Percentiles rank a stretch among this genome's conserved stretches.
Conservation (phyloP, 2,797 vertebrate species). For the Gila robusta region DNA sequence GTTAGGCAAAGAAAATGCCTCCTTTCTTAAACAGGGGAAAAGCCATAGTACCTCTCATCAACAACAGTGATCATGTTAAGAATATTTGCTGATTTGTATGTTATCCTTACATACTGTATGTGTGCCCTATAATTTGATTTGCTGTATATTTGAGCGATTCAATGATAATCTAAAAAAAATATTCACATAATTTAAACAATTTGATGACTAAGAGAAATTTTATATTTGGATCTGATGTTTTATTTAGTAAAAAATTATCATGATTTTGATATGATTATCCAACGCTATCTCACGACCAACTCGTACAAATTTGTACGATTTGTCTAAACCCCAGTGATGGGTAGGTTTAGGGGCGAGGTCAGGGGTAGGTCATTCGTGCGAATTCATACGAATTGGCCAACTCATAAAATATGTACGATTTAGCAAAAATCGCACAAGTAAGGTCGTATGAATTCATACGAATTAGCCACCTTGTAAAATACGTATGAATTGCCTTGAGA, state of each 20-base stretch:
- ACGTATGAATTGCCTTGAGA: no score
- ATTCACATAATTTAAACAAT: not conserved
- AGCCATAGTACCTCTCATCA: conserved; percentile 74
- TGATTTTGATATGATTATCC: not conserved
- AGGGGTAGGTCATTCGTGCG: no score
- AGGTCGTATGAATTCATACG: no score
- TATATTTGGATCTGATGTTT: not conserved
- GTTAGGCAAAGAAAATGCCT: conserved; percentile 46
- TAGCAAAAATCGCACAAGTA: no score
- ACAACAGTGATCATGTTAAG: conserved; percentile 33
- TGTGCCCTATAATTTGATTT: conserved; percentile 1
- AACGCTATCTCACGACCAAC: no score
- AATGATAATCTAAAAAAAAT: not conserved
- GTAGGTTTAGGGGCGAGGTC: no score
- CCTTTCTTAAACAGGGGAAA: conserved; percentile 65
- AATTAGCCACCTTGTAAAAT: no score
- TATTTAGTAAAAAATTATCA: not conserved
- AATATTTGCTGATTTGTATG: conserved; percentile 33
- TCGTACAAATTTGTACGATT: no score
- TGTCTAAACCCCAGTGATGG: no score
- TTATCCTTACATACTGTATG: conserved; percentile 16
- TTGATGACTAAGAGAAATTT: no score
- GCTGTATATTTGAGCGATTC: not conserved
- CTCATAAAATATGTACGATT: no score
- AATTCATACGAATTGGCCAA: no score